phyloP scores from a whole-genome alignment of 1,140 invertebrate species.

The Drosophila insularis region DNA sequence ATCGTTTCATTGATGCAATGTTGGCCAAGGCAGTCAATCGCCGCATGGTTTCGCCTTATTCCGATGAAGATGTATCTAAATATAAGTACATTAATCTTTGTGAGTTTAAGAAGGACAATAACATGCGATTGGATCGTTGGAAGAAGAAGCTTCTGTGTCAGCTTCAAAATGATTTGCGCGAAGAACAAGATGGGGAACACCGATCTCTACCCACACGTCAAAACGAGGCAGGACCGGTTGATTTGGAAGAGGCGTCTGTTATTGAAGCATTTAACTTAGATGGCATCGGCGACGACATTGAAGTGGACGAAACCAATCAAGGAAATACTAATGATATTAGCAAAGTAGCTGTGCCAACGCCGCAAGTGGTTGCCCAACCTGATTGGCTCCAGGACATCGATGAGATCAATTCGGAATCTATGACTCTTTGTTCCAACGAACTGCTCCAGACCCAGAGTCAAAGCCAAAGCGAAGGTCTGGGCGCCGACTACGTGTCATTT shows the following conservation, averaged over 20 bases:
- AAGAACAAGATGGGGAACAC: too few species aligned
- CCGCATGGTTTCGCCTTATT: slow-evolving; percentile 45
- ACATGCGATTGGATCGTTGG: slow-evolving; percentile 41
- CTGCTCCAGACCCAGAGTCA: neutral
- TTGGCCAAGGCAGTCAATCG: slow-evolving; percentile 31
- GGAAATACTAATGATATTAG: neutral
- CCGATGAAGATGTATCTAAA: neutral
- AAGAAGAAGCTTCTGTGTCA: neutral
- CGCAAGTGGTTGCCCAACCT: neutral
- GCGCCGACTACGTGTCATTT: slow-evolving; percentile 38
- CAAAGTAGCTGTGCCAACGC: neutral
- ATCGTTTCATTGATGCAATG: slow-evolving; percentile 45
- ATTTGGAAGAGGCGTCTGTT: neutral
- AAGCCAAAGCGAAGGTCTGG: neutral
- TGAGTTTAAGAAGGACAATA: slow-evolving; percentile 42
- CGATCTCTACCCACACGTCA: too few species aligned
- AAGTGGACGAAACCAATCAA: neutral
- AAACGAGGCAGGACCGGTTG: too few species aligned
- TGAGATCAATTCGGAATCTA: slow-evolving; percentile 40
- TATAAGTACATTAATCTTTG: slow-evolving; percentile 17
- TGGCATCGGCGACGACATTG: too few species aligned
- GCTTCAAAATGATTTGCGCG: neutral
- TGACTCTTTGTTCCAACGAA: slow-evolving; percentile 1
- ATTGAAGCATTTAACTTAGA: neutral
- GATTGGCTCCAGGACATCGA: slow-evolving; percentile 14